Conservation (phyloP, 2,888 invertebrate genomes). For the Melangyna quadrimaculata region DNA sequence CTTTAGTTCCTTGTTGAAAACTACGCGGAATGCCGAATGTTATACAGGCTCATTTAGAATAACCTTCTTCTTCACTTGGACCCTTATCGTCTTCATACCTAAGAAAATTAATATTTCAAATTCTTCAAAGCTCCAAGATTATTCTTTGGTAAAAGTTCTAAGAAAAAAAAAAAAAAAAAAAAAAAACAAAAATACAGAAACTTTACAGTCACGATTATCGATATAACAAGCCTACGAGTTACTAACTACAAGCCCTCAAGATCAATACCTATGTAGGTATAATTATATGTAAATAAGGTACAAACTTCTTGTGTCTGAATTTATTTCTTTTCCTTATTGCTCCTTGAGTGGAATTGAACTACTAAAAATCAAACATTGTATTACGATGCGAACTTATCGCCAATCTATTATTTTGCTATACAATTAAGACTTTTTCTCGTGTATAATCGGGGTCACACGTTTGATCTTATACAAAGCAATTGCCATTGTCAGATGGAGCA, state of each 20-base stretch:
- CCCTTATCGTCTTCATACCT: too few species aligned
- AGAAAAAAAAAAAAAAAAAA: too few species aligned
- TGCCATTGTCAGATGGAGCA: neutral
- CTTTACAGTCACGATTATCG: too few species aligned
- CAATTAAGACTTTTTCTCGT: neutral
- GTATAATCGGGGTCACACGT: slow-evolving; percentile 8
- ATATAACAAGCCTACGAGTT: too few species aligned
- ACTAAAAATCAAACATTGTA: neutral
- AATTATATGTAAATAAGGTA: neutral
- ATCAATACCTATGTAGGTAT: neutral
- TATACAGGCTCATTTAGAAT: too few species aligned
- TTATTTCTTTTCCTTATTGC: neutral
- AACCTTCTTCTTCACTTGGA: too few species aligned
- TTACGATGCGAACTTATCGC: neutral
- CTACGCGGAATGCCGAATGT: too few species aligned
- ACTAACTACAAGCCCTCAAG: neutral
- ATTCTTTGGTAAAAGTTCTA: too few species aligned
- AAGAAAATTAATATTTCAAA: too few species aligned
- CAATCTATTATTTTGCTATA: neutral
- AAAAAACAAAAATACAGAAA: too few species aligned
- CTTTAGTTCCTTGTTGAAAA: too few species aligned
- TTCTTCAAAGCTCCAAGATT: too few species aligned
- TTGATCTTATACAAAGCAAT: neutral
- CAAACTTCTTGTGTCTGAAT: neutral
- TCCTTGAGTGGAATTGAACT: neutral